Conservation (phyloP, 2,888 invertebrate genomes). For the Erannis defoliaria region DNA sequence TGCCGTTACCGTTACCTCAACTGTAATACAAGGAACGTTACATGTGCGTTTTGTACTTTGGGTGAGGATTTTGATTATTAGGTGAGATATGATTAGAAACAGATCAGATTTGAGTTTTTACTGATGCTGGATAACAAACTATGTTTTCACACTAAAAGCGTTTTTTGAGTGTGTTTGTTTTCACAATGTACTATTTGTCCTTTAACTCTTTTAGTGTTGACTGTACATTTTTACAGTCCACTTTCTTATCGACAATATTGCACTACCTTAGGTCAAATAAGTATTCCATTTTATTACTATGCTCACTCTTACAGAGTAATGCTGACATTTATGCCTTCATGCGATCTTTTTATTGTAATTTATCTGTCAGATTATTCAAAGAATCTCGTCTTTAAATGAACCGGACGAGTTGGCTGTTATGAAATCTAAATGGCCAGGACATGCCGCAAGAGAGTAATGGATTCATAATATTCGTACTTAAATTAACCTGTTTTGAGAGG, state of each 20-base stretch:
- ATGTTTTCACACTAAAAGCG: too few relatives aligned
- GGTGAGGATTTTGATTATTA: too few relatives aligned
- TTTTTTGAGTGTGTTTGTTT: not conserved
- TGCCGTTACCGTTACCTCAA: too few relatives aligned
- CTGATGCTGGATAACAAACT: too few relatives aligned
- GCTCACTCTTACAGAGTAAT: conserved; percentile 29
- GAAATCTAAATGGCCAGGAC: conserved; percentile 40
- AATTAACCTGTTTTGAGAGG: too few relatives aligned
- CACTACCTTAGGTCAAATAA: conserved; percentile 31
- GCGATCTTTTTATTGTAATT: conserved; percentile 40
- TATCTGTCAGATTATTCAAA: conserved; percentile 40
- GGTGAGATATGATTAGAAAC: too few relatives aligned
- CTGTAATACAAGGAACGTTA: too few relatives aligned
- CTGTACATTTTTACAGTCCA: not conserved
- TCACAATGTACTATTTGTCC: not conserved
- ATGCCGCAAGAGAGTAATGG: conserved; percentile 17
- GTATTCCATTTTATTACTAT: conserved; percentile 35
- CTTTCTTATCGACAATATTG: conserved; percentile 30
- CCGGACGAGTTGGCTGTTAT: conserved; percentile 34
- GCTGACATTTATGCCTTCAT: conserved; percentile 43
- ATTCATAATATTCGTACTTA: conserved; percentile 26
- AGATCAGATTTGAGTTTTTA: too few relatives aligned
- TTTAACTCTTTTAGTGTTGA: not conserved
- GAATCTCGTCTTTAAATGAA: conserved; percentile 26
- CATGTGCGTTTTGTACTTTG: too few relatives aligned